A percentile compares a stretch with the other conserved stretches of the same genome.
Conservation (phyloP, 2,797 vertebrate genomes). For the Buphagus erythrorhynchus region DNA sequence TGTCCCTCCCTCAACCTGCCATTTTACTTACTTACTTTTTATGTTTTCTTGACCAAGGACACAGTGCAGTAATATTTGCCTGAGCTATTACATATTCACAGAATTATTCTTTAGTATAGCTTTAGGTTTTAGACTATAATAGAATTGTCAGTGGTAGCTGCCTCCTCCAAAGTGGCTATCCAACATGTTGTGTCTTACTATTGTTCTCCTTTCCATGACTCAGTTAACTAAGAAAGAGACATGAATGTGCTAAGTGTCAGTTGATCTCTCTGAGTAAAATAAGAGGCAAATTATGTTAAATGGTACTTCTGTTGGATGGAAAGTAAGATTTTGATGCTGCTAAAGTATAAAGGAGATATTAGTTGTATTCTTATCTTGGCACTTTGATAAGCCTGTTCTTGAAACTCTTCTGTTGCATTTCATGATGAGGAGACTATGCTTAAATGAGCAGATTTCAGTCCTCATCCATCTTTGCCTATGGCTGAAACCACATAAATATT, state of each 20-base stretch:
- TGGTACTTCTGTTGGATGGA: neutral
- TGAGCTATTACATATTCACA: neutral
- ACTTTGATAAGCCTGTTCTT: neutral
- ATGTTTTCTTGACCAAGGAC: neutral
- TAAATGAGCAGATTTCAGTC: slow-evolving; percentile 1
- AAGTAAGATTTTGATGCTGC: neutral
- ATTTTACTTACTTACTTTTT: neutral
- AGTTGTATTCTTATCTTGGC: neutral
- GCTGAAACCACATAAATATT: slow-evolving; percentile 31
- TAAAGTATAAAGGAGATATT: neutral
- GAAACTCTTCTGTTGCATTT: neutral
- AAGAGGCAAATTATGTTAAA: neutral
- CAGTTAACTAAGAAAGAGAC: neutral
- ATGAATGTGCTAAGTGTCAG: neutral
- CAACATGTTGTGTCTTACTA: neutral
- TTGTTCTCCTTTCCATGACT: neutral
- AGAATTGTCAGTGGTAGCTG: neutral
- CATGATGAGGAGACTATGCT: neutral
- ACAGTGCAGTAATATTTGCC: neutral
- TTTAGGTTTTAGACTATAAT: neutral
- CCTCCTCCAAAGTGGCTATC: neutral
- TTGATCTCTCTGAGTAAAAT: neutral
- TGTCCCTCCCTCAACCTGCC: neutral
- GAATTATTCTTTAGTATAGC: neutral
- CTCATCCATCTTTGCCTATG: neutral